Evolutionary conservation across 2,797 vertebrate genomes (phyloP), one percentile per base, ranked within the genome.

Genomic region (Cetoscarus ocellatus): DNA sequence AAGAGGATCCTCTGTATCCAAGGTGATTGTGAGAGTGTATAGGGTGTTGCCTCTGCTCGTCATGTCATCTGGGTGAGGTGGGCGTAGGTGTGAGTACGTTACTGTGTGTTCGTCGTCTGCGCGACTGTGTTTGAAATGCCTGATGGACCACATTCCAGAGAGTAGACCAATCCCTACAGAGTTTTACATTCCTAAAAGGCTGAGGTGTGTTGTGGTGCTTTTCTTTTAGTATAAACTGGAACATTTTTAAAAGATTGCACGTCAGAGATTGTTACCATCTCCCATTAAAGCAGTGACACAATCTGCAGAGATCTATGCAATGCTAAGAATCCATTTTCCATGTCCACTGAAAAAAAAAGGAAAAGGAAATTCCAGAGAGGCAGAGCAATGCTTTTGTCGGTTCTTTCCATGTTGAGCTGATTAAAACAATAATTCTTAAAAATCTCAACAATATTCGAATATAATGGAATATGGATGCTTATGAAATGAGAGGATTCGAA

Each of bases 61-160:
- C 50, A 83, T 80, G 75, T 71, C 55, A 81, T 1, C 34, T 56
- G 63, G 79, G 75, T 70, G 79, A 73, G 52, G 8, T 10, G 14
- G 5, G 53, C 7, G 36, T 39, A 13, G 43, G 19, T 18, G 10
- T 61, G 54, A 44, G 56, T 54, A 13, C 56, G 50, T 65, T 53
- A 54, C 18, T 51, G 36, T 54, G 56, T 59, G 35, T 43, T 13
- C 11, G 10, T 12, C 12, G 56, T 59, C 10, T 34, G 48, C 43
- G 61, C 53, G 50, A 40, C 27, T 64, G 64, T 58, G 34, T 89
- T 88, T 45, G 77, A 80, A 77, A n/a, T 67, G 65, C 90, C 79
- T 79, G 92, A 87, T 75, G 44, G 80, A 75, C 90, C 18, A 61
- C 91, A 93, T 93, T 93, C 90, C 90, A 74, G 12, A 10, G 13